Base-by-base conservation (phyloP, 2,113 vertebrate species). In the Nothocercus julius region DNA sequence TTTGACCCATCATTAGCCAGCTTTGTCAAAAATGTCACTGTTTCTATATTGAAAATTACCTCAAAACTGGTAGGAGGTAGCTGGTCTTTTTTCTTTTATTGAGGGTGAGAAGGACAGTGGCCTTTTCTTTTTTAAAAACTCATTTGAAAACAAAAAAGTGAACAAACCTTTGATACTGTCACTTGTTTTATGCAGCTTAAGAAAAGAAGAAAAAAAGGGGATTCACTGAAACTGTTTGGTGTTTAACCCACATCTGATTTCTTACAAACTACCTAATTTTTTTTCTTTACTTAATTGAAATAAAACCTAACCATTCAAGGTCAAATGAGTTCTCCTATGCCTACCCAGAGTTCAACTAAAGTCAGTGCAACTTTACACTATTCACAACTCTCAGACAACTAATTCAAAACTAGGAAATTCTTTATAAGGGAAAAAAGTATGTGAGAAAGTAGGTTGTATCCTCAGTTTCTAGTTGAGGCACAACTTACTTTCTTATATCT, bases 171-270 rank as follows among this genome's bases (percentile, higher is more conserved):
- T 87, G 36, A 3, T 2, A 83, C 73, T 64, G 9, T 62, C 38
- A 19, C 4, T 66, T 10, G 2, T 77, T 87, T 42, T 32, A 51
- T 5, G 13, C 1, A 5, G 2, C 40, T 74, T 68, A 13, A 28
- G 68, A 59, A n/a, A 79, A 32, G 8, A 22, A 68, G 59, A 7
- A 42, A 28, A 79, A 89, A 89, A 61, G 10, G 9, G 10, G 3
- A 53, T 14, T 76, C 25, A 38, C 30, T 38, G 18, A 47, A 87
- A 87, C 4, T 59, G 12, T 82, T 40, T 70, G 24, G 11, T 45
- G 7, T 40, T 85, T 70, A 66, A 45, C 3, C 5, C 0, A 1
- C 1, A 1, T 18, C 24, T 70, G 49, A 4, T 74, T 69, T 85
- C 34, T 75, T 49, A 61, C 5, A 88, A 69, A 66, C 5, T 63